Evolutionary conservation across 2,888 invertebrate species (phyloP).

Genomic region (Hymenopus coronatus): DNA sequence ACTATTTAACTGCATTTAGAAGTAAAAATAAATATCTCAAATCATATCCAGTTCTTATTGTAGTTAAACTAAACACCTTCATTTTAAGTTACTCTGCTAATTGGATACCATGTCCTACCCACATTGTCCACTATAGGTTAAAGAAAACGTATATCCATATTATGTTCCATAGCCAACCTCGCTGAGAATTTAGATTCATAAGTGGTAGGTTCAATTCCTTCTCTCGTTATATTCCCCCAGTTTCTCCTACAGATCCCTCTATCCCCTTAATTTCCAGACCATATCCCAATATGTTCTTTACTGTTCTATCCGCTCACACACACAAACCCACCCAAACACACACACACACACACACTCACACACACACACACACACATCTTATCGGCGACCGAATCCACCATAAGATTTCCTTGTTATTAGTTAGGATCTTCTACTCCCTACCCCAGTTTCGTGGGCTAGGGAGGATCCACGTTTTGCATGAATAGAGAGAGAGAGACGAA

Average conservation of each 20-base stretch:
- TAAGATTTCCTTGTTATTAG: slow-evolving; percentile 20
- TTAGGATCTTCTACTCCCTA: slow-evolving; percentile 4
- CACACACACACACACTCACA: background rate
- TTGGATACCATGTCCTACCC: background rate
- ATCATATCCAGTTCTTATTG: too few relatives aligned
- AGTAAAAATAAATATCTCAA: too few relatives aligned
- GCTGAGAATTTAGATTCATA: background rate
- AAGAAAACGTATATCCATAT: background rate
- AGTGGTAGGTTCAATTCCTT: background rate
- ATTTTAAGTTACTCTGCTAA: background rate
- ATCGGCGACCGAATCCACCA: slow-evolving; percentile 16
- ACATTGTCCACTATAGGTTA: background rate
- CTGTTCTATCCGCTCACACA: background rate
- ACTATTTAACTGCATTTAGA: too few relatives aligned
- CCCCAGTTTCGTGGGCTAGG: background rate
- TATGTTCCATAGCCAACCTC: background rate
- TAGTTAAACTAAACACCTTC: too few relatives aligned
- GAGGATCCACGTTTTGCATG: slow-evolving; percentile 11
- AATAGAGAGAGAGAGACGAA: background rate
- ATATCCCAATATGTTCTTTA: slow-evolving; percentile 8
- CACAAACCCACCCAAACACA: background rate
- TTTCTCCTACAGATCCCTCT: background rate
- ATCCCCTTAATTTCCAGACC: slow-evolving; percentile 5
- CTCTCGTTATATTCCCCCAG: background rate
- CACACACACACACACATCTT: background rate